A percentile compares a stretch with the other conserved stretches of the same genome.
Evolutionary conservation across 2,797 vertebrate species (phyloP).

Genomic region (Arnoldichthys spilopterus): DNA sequence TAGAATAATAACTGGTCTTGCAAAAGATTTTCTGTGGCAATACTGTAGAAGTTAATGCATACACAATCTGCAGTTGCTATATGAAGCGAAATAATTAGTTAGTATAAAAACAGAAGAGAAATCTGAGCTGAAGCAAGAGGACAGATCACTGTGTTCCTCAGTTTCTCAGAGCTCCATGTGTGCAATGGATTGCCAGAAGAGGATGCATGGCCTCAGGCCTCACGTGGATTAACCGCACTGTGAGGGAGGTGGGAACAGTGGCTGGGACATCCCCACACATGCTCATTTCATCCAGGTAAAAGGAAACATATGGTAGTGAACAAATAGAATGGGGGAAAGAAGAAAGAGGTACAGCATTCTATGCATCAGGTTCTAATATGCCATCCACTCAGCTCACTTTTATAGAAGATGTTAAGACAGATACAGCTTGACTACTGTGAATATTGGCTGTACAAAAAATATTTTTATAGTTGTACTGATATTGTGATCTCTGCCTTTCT

Average conservation of each 20-base stretch:
- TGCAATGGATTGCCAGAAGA: not conserved
- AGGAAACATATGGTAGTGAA: conserved; percentile 77
- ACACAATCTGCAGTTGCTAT: not conserved
- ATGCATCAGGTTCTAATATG: conserved; percentile 1
- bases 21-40: not conserved
- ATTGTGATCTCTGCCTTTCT: not conserved
- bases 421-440: not conserved
- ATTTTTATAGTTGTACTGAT: not conserved
- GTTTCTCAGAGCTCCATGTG: conserved; percentile 14
- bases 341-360: not conserved
- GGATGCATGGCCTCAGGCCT: conserved; percentile 49
- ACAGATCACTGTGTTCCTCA: conserved; percentile 18
- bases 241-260: conserved; percentile 67
- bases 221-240: conserved; percentile 65
- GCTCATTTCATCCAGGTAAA: conserved; percentile 75
- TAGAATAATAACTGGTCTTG: not conserved
- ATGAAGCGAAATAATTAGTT: not conserved
- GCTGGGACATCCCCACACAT: conserved; percentile 60
- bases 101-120: not conserved
- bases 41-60: not conserved
- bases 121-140: not conserved
- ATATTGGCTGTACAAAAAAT: not conserved
- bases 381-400: not conserved
- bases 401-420: not conserved
- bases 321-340: conserved; percentile 24